Evolutionary conservation across 2,113 vertebrate genomes (phyloP).

Genomic region (Chaetorhynchus papuensis): DNA sequence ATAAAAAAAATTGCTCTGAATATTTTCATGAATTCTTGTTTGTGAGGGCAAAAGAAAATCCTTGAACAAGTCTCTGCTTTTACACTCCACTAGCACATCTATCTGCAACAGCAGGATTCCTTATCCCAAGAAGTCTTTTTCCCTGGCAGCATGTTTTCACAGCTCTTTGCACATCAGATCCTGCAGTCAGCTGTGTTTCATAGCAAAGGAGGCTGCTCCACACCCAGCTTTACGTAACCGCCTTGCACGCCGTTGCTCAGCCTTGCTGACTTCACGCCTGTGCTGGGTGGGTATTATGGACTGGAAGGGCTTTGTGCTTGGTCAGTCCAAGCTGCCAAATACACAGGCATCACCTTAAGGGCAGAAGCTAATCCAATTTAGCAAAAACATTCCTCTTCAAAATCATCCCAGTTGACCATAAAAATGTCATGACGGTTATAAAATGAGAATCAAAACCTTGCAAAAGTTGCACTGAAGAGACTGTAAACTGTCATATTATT

Average conservation of each 20-base stretch:
- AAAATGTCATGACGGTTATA: not conserved
- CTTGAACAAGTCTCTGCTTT: not conserved
- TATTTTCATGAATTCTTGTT: not conserved
- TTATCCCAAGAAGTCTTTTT: not conserved
- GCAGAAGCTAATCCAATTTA: not conserved
- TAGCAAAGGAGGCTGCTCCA: not conserved
- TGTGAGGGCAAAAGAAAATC: not conserved
- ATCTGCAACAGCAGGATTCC: not conserved
- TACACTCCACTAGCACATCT: not conserved
- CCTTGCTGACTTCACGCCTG: not conserved
- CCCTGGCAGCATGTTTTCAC: not conserved
- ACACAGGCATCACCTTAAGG: not conserved
- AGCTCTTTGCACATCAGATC: not conserved
- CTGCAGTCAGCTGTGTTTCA: not conserved
- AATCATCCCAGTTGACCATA: not conserved
- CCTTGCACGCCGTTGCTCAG: not conserved
- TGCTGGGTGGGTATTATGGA: not conserved
- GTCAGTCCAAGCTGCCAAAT: not conserved
- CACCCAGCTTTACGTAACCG: constrained; percentile 13
- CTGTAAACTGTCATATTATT: not conserved
- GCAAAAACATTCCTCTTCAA: not conserved
- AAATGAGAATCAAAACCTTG: not conserved
- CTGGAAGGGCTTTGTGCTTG: not conserved
- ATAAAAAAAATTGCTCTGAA: not conserved
- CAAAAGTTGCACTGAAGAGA: not conserved